These are phyloP conservation scores for Cercopithecus mitis DNA, from an alignment of 2,797 vertebrate genomes.

Conservation along the genomic window DNA sequence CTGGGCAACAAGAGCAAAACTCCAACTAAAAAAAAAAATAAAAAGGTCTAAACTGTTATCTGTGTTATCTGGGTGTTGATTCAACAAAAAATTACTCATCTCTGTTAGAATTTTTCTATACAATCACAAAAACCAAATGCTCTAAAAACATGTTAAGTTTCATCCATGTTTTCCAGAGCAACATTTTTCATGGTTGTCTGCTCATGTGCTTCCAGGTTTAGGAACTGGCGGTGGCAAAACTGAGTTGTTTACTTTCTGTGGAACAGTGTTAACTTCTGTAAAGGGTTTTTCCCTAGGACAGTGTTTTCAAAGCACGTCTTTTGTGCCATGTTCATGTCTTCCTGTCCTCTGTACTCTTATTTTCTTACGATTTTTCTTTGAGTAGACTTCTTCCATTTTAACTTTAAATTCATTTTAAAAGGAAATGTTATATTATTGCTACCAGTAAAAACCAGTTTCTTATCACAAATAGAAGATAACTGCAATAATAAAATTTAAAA, in stretches of 20 bases:
- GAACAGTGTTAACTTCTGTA: background rate
- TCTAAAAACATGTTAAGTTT: background rate
- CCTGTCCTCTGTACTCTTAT: background rate
- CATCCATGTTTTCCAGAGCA: background rate
- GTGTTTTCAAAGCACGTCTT: background rate
- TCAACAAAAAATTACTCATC: background rate
- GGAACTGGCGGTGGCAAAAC: background rate
- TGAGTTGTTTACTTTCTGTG: background rate
- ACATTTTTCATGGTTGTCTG: background rate
- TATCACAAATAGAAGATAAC: background rate
- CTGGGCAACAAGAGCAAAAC: too few species aligned
- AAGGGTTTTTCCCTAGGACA: background rate
- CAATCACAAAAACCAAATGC: background rate
- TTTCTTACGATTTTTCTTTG: background rate
- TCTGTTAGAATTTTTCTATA: background rate
- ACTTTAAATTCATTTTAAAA: slow-evolving; percentile 4
- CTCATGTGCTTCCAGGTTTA: background rate
- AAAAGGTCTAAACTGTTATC: background rate
- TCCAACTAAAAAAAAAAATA: too few species aligned
- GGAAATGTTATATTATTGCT: background rate
- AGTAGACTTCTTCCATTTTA: background rate
- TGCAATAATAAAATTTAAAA: background rate
- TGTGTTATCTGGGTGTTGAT: background rate
- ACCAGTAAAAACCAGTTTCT: background rate
- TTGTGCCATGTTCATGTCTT: background rate